Evolutionary conservation across 2,113 vertebrate genomes (phyloP).

Genomic region (Probosciger aterrimus): DNA sequence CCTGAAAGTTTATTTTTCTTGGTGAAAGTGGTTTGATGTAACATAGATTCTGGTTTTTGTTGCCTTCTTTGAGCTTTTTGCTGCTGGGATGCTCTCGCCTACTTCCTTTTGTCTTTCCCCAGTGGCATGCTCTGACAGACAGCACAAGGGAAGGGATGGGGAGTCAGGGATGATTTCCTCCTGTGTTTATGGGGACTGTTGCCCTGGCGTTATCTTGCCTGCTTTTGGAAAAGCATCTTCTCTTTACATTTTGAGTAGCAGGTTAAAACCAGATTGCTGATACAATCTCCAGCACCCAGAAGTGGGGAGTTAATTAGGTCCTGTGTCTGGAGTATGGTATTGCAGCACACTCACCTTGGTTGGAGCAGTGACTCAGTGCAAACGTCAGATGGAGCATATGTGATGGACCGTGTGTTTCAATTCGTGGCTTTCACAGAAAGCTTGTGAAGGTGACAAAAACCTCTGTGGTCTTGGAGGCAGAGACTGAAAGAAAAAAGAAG

Average conservation of each 20-base stretch:
- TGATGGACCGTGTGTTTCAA: neutral
- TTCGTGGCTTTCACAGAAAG: neutral
- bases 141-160: neutral
- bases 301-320: neutral
- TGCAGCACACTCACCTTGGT: neutral
- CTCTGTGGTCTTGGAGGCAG: neutral
- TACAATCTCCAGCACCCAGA: neutral
- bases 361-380: neutral
- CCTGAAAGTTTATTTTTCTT: neutral
- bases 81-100: neutral
- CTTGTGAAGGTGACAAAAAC: neutral
- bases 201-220: neutral
- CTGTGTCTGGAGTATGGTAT: neutral
- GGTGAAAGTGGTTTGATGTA: neutral
- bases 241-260: neutral
- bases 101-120: neutral
- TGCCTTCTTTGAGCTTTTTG: neutral
- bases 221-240: neutral
- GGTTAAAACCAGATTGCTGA: neutral
- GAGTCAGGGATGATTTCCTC: neutral
- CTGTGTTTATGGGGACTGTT: neutral
- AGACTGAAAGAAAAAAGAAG: neutral
- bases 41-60: fast-evolving
- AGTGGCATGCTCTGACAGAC: neutral
- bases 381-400: neutral